Evolutionary conservation across 2,888 invertebrate species (phyloP).

Genomic region (Agonopterix subpropinquella): DNA sequence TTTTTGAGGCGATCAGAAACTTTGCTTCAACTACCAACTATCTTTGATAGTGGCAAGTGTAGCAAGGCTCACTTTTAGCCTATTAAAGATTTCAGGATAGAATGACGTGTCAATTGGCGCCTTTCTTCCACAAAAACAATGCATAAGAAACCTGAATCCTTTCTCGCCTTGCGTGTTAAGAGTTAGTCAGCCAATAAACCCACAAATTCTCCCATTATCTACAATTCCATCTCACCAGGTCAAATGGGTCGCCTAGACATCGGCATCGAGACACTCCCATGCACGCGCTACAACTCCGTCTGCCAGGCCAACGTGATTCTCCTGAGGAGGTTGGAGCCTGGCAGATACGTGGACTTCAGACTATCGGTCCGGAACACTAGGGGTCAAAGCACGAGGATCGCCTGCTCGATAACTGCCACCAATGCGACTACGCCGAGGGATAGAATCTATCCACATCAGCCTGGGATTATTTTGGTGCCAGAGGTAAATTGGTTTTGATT

Average conservation of each 20-base stretch:
- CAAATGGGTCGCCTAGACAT: slow-evolving; percentile 85
- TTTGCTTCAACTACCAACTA: no score
- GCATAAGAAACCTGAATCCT: no score
- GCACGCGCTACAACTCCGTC: slow-evolving; percentile 89
- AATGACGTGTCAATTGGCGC: no score
- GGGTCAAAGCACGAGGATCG: slow-evolving; percentile 83
- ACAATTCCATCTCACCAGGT: slow-evolving; percentile 39
- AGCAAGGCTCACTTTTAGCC: no score
- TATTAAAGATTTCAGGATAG: no score
- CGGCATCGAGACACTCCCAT: slow-evolving; percentile 87
- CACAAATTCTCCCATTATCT: no score
- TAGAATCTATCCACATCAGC: slow-evolving; percentile 88
- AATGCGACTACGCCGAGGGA: slow-evolving; percentile 90
- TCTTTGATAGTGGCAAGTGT: no score
- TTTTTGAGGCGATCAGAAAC: no score
- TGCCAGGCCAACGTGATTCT: slow-evolving; percentile 93
- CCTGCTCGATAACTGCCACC: slow-evolving; percentile 88
- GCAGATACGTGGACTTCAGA: slow-evolving; percentile 89
- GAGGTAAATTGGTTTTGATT: slow-evolving; percentile 68
- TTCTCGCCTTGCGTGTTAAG: no score
- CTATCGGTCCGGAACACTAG: slow-evolving; percentile 84
- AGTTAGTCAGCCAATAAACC: no score
- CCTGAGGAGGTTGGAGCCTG: slow-evolving; percentile 83
- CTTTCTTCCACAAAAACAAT: no score
- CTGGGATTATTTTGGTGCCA: slow-evolving; percentile 83